A percentile compares a stretch with the other conserved stretches of the same genome.
Evolutionary conservation across 2,113 vertebrate species (phyloP).

Genomic region (Saccopteryx leptura): DNA sequence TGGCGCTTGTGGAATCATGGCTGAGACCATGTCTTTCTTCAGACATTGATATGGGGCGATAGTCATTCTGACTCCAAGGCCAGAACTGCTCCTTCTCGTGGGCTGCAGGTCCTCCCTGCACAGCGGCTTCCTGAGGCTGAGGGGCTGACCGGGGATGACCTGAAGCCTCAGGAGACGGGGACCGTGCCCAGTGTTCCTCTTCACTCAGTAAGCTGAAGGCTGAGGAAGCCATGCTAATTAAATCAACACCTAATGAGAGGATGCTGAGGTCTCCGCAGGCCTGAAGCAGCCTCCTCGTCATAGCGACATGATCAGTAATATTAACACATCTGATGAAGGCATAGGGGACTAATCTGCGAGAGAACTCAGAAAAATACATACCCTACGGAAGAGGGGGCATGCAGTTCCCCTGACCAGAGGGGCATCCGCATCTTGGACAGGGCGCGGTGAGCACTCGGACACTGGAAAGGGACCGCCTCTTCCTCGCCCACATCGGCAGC

Average conservation of each 20-base stretch:
- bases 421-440: background rate
- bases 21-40: background rate
- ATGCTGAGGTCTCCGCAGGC: background rate
- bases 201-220: background rate
- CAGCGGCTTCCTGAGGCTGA: background rate
- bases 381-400: background rate
- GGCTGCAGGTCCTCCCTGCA: background rate
- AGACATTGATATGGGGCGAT: background rate
- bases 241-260: constrained; percentile 5
- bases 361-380: background rate
- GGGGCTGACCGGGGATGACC: background rate
- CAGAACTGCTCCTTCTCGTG: background rate
- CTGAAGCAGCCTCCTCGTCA: background rate
- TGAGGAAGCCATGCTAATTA: constrained; percentile 23
- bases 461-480: background rate
- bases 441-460: background rate
- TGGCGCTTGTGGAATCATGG: background rate
- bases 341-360: background rate
- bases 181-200: background rate
- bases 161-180: background rate
- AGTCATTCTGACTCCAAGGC: background rate
- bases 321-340: background rate
- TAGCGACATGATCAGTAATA: background rate
- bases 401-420: background rate
- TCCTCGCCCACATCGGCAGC: background rate